Evolutionary conservation across 2,113 vertebrate genomes (phyloP).

Genomic region (Pelecanoides urinatrix): DNA sequence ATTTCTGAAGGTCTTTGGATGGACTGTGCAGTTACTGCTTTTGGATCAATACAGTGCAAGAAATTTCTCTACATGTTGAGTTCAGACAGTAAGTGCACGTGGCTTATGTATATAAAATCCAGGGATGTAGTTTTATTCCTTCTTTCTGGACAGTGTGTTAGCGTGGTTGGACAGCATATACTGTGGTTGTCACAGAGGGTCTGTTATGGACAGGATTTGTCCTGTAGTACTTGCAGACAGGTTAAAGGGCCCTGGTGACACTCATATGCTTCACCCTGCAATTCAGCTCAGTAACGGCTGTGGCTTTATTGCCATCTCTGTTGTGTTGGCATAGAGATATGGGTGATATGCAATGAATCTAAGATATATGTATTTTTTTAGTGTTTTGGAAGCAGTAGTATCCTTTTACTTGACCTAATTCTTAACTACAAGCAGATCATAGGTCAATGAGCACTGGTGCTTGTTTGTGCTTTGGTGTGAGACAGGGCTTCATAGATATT

Average conservation of each 20-base stretch:
- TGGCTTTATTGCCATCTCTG: background rate
- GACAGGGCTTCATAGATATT: background rate
- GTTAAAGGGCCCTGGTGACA: background rate
- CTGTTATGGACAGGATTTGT: background rate
- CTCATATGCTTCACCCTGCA: background rate
- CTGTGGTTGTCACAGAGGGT: background rate
- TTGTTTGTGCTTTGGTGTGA: background rate
- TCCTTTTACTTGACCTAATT: background rate
- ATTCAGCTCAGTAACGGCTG: background rate
- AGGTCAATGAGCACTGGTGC: background rate
- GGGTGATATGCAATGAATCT: background rate
- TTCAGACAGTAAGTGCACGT: slow-evolving; percentile 72
- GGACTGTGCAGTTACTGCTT: slow-evolving; percentile 71
- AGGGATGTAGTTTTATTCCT: background rate
- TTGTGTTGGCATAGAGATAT: background rate
- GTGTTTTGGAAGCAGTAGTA: background rate
- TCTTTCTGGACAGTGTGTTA: background rate
- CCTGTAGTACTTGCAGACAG: background rate
- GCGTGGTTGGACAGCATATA: accelerated
- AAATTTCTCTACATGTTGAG: slow-evolving; percentile 76
- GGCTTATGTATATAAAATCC: background rate
- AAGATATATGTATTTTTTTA: background rate
- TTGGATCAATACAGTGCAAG: slow-evolving; percentile 76
- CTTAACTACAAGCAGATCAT: background rate
- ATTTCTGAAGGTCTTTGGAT: slow-evolving; percentile 85